phyloP scores from a whole-genome alignment of 2,113 vertebrate species.

The Esox niger region DNA sequence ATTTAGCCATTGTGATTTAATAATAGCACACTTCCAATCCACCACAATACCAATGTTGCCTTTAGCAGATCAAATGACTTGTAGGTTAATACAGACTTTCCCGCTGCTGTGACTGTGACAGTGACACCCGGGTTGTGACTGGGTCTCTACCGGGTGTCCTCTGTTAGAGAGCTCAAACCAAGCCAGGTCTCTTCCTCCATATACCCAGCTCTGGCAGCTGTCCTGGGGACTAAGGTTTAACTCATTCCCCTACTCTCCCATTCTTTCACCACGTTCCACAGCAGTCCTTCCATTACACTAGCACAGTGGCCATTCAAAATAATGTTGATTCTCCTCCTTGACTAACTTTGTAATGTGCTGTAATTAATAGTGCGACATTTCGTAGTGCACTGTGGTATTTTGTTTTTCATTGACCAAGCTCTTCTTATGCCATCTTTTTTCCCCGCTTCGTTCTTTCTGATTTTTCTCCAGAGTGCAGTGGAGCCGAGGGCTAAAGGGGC shows the following conservation, averaged over 20 bases:
- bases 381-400: not conserved
- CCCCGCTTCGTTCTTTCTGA: conserved; percentile 8
- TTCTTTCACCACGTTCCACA: conserved; percentile 41
- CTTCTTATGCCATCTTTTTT: not conserved
- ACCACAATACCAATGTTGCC: conserved; percentile 21
- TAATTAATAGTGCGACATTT: not conserved
- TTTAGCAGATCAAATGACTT: conserved; percentile 24
- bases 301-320: conserved; percentile 41
- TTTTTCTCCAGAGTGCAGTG: conserved; percentile 59
- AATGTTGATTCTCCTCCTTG: too few relatives aligned
- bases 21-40: conserved; percentile 28
- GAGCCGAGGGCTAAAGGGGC: conserved; percentile 62
- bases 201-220: conserved; percentile 70
- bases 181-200: conserved; percentile 47
- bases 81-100: conserved; percentile 50
- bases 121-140: conserved; percentile 56
- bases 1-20: too few relatives aligned
- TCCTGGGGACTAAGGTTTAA: conserved; percentile 56
- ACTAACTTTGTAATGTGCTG: not conserved
- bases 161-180: conserved; percentile 66
- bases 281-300: conserved; percentile 39
- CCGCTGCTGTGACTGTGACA: conserved; percentile 47
- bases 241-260: conserved; percentile 54
- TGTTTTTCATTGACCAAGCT: not conserved
- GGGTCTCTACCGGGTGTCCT: conserved; percentile 66